Evolutionary conservation across 2,797 vertebrate species (phyloP).

Genomic region (Alcedo quadribrachys): DNA sequence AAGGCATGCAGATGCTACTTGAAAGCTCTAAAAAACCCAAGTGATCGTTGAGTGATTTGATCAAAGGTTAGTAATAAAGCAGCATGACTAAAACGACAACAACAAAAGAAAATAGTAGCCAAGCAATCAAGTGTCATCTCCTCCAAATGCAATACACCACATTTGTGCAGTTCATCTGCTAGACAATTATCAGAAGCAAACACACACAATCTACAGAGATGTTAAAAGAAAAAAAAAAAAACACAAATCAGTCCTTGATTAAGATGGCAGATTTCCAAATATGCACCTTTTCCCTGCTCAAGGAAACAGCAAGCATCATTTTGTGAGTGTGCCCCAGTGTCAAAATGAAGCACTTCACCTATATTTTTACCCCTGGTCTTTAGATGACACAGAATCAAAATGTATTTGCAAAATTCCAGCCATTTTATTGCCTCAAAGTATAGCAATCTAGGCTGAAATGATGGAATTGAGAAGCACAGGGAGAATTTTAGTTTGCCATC

Average conservation of each 20-base stretch:
- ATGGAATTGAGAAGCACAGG: neutral
- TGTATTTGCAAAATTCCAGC: neutral
- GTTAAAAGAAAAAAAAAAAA: neutral
- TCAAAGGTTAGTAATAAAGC: constrained; percentile 35
- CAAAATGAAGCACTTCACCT: neutral
- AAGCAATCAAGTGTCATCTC: constrained; percentile 1
- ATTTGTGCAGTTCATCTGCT: neutral
- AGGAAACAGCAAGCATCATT: neutral
- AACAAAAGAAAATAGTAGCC: neutral
- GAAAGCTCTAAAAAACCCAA: neutral
- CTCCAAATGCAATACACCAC: neutral
- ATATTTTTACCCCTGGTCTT: neutral
- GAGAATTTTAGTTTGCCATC: neutral
- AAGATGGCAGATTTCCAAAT: neutral
- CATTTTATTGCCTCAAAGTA: neutral
- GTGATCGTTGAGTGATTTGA: neutral
- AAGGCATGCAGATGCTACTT: constrained; percentile 29
- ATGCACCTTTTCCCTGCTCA: neutral
- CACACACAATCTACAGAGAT: neutral
- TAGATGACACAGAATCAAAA: constrained; percentile 59
- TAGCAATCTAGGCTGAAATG: neutral
- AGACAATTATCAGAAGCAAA: constrained; percentile 34
- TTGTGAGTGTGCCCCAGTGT: neutral
- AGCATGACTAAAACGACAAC: neutral
- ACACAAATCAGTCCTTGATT: neutral